phyloP scores from a whole-genome alignment of 2,888 invertebrate genomes.

The Brachylomia viminalis region DNA sequence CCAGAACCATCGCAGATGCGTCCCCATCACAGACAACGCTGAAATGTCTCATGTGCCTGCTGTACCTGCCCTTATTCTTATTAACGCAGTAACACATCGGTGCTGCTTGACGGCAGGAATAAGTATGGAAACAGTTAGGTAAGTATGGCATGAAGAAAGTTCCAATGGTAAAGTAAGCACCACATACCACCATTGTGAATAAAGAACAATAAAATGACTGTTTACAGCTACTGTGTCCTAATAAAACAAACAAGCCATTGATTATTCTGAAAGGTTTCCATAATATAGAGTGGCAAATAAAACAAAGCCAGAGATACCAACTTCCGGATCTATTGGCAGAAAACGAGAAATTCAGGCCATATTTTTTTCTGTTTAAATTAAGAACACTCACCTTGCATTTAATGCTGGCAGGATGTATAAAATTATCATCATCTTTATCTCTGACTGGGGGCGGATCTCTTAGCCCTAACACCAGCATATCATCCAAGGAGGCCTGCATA shows the following conservation, averaged over 20 bases:
- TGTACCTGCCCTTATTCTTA: not conserved
- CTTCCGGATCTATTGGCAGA: not conserved
- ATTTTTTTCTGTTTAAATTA: too few species aligned
- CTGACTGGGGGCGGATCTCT: constrained; percentile 72
- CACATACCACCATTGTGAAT: constrained; percentile 1
- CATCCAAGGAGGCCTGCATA: constrained; percentile 90
- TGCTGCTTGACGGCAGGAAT: not conserved
- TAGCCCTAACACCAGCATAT: constrained; percentile 89
- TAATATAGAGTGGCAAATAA: not conserved
- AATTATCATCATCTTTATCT: constrained; percentile 84
- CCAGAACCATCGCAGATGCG: not conserved
- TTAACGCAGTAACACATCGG: not conserved
- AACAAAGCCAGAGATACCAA: not conserved
- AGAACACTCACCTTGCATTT: constrained; percentile 81
- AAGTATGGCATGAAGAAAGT: not conserved
- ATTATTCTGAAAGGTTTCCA: not conserved
- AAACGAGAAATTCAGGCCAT: not conserved
- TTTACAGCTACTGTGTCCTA: not conserved
- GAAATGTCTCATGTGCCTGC: not conserved
- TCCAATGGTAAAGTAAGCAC: not conserved
- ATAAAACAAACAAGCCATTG: constrained; percentile 11
- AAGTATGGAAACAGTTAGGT: not conserved
- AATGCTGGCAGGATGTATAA: constrained; percentile 85
- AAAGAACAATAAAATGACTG: not conserved
- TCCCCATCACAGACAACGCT: not conserved